Evolutionary conservation across 1,140 invertebrate species (phyloP), one percentile per base, ranked within the genome.

Genomic region (Nomia melanderi): DNA sequence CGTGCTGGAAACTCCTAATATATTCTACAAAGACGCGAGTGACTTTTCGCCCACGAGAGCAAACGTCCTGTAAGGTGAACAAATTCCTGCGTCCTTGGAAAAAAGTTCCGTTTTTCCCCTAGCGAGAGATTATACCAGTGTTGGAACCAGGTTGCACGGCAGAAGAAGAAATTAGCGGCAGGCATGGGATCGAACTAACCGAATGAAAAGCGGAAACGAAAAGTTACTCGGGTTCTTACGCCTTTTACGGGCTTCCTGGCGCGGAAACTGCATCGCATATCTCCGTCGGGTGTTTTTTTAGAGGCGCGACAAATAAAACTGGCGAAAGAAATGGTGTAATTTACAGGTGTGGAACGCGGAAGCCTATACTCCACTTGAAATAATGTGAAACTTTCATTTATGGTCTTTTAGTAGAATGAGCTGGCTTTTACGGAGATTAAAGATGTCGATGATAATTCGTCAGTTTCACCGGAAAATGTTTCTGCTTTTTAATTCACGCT

Each of bases 1-100:
- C 73, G 64, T 67, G 73, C 54, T 56, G 27, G 71, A 65, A 66
- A 74, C 73, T 44, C 54, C 7, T 29, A 39, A 59, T 59, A 31
- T 59, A 56, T 47, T 54, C 72, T 29, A 25, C 29, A n/a, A n/a
- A n/a, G 25, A 6, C 14, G 29, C 20, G 17, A 2, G 4, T 11
- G n/a, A 39, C 53, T 25, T 17, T 23, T 14, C 14, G 20, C 14
- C n/a, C 20, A 6, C 39, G 27, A 23, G n/a, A 29, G 53, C 23
- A 25, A 47, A 44, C 27, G 33, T 41, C 25, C 17, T 41, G 2
- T 14, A 14, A 31, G 33, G 9, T 2, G 14, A 8, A 47, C 27
- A 62, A 17, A 39, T 27, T 54, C 7, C 33, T 3, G 41, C 33
- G 25, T 20, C 60, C 12, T 1, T 7, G 47, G 23, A 54, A 20